Evolutionary conservation across 2,888 invertebrate species (phyloP), one percentile per base, ranked within the genome.

Genomic region (Erebia palarica): DNA sequence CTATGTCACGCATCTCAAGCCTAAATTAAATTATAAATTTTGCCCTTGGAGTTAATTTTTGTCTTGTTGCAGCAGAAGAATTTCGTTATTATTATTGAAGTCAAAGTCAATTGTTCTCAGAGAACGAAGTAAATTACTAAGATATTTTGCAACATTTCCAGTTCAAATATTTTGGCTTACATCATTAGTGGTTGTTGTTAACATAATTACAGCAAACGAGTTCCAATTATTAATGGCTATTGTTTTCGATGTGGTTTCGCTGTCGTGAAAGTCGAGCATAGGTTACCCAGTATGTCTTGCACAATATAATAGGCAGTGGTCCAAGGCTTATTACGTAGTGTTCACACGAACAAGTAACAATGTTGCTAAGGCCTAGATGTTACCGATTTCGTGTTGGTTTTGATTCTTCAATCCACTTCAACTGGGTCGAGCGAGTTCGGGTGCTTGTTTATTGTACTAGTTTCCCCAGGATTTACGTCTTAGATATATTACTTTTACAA

Each of bases 251-350:
- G 59, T 42, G 21, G 13, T 57, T 58, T 58, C 57, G 57, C 11
- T 18, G 47, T 61, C 21, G 47, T 21, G 63, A 63, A 49, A 63
- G 63, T 13, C 18, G 14, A 63, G 21, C 21, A 21, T 21, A 14
- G 49, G 2, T 63, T 63, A 63, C 63, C 49, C 21, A 21, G 21
- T 49, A 47, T 21, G 21, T 63, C 47, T 63, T 63, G 63, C 63
- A 21, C 49, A 18, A 42, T 16, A 11, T 47, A 47, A 21, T 18
- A 16, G 13, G 18, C 18, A 63, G 49, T 47, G 27, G 10, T 47
- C 44, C 63, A 63, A 49, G 49, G 11, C 49, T 47, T 58, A 42
- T 60, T 42, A 44, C 16, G 60, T 44, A 60, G 14, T 44, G 16
- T 60, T 44, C 60, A 60, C 27, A 27, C 2, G 27, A 13, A 58